phyloP scores from a whole-genome alignment of 2,888 invertebrate species.

The Odontomyia ornata region DNA sequence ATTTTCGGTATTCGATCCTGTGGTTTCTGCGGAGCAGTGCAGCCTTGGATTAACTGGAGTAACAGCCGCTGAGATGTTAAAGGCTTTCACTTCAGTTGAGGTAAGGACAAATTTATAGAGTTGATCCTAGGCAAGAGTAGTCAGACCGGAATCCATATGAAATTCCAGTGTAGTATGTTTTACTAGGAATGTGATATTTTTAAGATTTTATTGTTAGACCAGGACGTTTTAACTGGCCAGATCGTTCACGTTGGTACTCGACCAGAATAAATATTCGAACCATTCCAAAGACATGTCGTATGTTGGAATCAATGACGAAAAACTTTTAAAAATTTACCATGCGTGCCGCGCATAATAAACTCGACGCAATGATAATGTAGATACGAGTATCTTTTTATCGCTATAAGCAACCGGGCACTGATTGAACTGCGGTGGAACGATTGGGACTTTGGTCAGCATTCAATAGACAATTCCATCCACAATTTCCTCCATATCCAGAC shows the following conservation, averaged over 20 bases:
- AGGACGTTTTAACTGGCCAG: background rate
- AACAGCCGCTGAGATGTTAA: slow-evolving; percentile 19
- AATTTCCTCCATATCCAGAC: slow-evolving; percentile 11
- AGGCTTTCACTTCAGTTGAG: slow-evolving; percentile 16
- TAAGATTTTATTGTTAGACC: too few relatives aligned
- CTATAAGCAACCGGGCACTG: too few relatives aligned
- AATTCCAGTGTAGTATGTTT: too few relatives aligned
- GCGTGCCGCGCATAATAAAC: slow-evolving; percentile 17
- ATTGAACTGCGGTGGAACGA: background rate
- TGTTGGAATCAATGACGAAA: background rate
- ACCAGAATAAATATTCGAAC: slow-evolving; percentile 17
- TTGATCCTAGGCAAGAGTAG: too few relatives aligned
- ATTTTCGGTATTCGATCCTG: slow-evolving; percentile 27
- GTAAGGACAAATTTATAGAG: background rate
- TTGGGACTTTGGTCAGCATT: background rate
- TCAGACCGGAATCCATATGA: too few relatives aligned
- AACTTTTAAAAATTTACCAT: slow-evolving; percentile 12
- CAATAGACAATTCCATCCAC: background rate
- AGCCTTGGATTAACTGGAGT: background rate
- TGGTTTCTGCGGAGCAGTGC: slow-evolving; percentile 8
- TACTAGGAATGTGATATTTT: too few relatives aligned
- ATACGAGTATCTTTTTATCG: too few relatives aligned
- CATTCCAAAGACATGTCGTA: slow-evolving; percentile 7
- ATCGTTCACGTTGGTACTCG: slow-evolving; percentile 7
- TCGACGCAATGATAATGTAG: background rate